Conservation (phyloP, 1,140 invertebrate species). For the Calephelis nemesis region DNA sequence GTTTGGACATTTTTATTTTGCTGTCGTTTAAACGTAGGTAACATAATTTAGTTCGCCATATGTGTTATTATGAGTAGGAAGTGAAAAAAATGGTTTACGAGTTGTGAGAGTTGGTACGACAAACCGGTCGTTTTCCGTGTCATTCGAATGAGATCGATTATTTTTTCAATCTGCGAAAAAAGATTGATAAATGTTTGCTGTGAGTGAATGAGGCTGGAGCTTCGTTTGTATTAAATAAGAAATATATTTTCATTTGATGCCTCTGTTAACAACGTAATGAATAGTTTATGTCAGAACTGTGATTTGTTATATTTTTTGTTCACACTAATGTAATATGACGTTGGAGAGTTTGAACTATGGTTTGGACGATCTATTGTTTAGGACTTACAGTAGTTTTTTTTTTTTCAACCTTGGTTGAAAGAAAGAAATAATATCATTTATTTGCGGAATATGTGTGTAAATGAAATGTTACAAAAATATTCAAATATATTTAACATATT, state of each 20-base stretch:
- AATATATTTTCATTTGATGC: conserved; percentile 29
- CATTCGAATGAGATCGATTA: conserved; percentile 45
- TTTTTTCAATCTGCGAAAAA: conserved; percentile 42
- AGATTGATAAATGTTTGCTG: conserved; percentile 55
- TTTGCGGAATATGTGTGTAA: no score
- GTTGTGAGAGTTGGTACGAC: conserved; percentile 63
- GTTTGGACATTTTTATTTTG: conserved; percentile 78
- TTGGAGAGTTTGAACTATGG: no score
- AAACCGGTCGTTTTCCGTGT: conserved; percentile 52
- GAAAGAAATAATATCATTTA: no score
- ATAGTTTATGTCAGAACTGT: not conserved
- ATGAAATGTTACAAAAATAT: no score
- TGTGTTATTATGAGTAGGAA: conserved; percentile 70
- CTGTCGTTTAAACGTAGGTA: conserved; percentile 73
- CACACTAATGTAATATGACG: no score
- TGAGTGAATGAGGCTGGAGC: conserved; percentile 42
- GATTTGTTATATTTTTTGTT: not conserved
- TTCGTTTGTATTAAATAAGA: conserved; percentile 48
- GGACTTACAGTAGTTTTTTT: not conserved
- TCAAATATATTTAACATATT: no score
- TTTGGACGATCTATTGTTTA: not conserved
- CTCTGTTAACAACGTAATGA: not conserved
- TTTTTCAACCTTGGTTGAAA: no score
- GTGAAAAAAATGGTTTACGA: conserved; percentile 73
- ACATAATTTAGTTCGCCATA: conserved; percentile 77